Percentiles rank a stretch among this genome's conserved stretches.
Evolutionary conservation across 1,140 invertebrate species (phyloP).

Genomic region (Drosophila gunungcola): DNA sequence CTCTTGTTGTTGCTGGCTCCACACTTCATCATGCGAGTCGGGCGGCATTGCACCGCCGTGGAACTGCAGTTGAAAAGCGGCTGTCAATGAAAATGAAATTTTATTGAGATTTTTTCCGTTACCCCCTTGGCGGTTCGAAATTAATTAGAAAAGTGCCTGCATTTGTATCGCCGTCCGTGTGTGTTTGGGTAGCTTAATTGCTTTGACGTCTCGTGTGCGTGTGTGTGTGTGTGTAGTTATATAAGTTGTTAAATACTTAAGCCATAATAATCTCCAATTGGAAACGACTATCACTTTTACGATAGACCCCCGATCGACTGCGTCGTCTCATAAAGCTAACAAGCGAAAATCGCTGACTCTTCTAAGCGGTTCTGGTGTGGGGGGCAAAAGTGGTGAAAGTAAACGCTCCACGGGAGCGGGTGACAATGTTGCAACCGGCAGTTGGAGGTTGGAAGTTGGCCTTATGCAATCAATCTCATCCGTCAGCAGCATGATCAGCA

Average conservation of each 20-base stretch:
- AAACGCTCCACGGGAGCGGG: constrained; percentile 37
- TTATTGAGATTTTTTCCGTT: constrained; percentile 76
- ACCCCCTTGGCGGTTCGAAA: constrained; percentile 45
- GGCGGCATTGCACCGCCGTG: neutral
- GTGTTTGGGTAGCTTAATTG: constrained; percentile 75
- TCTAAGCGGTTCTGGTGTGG: constrained; percentile 69
- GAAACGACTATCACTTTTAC: constrained; percentile 83
- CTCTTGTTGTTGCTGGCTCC: constrained; percentile 50
- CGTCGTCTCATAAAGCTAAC: constrained; percentile 41
- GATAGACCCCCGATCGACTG: constrained; percentile 41
- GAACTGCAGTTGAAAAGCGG: constrained; percentile 76
- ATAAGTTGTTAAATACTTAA: constrained; percentile 83
- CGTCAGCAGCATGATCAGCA: constrained; percentile 63
- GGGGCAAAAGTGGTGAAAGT: constrained; percentile 55
- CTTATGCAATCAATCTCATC: constrained; percentile 72
- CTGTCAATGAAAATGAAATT: constrained; percentile 83
- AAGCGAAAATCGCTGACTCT: constrained; percentile 67
- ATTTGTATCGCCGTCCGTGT: constrained; percentile 44
- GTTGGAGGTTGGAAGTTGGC: neutral
- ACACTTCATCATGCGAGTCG: constrained; percentile 56
- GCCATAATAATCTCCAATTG: constrained; percentile 81
- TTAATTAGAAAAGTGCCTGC: constrained; percentile 79
- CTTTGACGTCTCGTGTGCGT: constrained; percentile 58
- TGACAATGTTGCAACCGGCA: constrained; percentile 62
- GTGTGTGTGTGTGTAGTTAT: constrained; percentile 66